These are phyloP conservation scores for Halictus quadricinctus DNA, from an alignment of 2,888 invertebrate species.

Conservation along the genomic window DNA sequence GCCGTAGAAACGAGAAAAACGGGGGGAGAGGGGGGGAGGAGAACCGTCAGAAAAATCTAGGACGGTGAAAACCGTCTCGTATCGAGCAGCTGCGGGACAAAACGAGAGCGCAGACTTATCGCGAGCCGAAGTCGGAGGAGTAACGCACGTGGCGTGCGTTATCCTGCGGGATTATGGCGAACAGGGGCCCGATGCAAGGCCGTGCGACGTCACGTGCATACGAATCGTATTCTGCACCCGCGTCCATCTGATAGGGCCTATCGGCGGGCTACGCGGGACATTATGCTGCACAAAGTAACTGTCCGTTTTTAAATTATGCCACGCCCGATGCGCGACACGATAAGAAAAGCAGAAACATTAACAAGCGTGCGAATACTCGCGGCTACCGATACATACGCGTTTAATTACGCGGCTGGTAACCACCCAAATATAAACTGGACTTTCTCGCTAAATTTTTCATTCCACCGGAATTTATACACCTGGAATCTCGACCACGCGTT, in stretches of 20 bases:
- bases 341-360: conserved; percentile 22
- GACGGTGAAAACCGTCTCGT: conserved; percentile 72
- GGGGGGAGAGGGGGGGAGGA: conserved; percentile 22
- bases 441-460: no score
- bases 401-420: conserved; percentile 4
- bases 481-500: no score
- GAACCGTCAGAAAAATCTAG: conserved; percentile 68
- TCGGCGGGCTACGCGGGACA: conserved; percentile 13
- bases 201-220: conserved; percentile 10
- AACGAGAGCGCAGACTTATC: conserved; percentile 68
- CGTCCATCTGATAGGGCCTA: conserved; percentile 32
- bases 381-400: not conserved
- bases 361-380: conserved; percentile 10
- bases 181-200: conserved; percentile 26
- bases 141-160: conserved; percentile 29
- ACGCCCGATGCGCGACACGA: conserved; percentile 10
- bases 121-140: conserved; percentile 35
- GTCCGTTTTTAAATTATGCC: conserved; percentile 18
- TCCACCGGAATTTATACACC: no score
- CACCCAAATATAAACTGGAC: not conserved
- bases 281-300: not conserved
- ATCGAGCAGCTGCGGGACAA: conserved; percentile 60
- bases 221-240: conserved; percentile 11
- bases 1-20: conserved; percentile 31
- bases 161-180: conserved; percentile 3